phyloP scores from a whole-genome alignment of 2,888 invertebrate species.

The Entomobrya multifasciata region DNA sequence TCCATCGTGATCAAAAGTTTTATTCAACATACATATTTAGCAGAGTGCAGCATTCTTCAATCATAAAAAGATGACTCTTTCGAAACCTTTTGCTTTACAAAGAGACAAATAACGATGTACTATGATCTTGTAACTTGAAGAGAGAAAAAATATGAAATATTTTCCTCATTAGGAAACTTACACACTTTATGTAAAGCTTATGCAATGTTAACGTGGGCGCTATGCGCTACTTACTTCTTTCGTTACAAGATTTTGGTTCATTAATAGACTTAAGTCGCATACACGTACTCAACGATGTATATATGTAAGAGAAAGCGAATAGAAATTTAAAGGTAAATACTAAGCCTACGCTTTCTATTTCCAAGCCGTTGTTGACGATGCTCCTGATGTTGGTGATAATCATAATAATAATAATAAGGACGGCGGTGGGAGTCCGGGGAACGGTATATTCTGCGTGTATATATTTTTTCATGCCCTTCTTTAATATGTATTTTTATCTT shows the following conservation, averaged over 20 bases:
- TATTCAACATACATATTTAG: too few relatives aligned
- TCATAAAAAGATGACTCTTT: not conserved
- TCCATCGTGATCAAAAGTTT: too few relatives aligned
- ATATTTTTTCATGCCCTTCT: not conserved
- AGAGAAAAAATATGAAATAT: too few relatives aligned
- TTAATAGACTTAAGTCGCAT: not conserved
- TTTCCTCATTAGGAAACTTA: too few relatives aligned
- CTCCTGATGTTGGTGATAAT: constrained; percentile 68
- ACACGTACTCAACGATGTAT: too few relatives aligned
- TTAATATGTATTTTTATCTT: not conserved
- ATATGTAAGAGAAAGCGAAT: too few relatives aligned
- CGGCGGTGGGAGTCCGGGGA: constrained; percentile 21
- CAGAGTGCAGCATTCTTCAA: too few relatives aligned
- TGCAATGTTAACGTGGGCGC: too few relatives aligned
- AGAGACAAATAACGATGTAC: not conserved
- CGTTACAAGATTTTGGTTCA: constrained; percentile 1
- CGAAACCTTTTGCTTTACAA: not conserved
- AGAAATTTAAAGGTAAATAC: too few relatives aligned
- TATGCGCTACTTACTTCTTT: not conserved
- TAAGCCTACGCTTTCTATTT: too few relatives aligned
- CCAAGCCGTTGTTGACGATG: constrained; percentile 69
- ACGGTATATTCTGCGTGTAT: not conserved
- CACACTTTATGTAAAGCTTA: too few relatives aligned
- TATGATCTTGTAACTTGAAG: not conserved
- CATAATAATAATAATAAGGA: constrained; percentile 60